Conservation (phyloP, 2,888 invertebrate genomes). For the Hypselothyrea guttata region DNA sequence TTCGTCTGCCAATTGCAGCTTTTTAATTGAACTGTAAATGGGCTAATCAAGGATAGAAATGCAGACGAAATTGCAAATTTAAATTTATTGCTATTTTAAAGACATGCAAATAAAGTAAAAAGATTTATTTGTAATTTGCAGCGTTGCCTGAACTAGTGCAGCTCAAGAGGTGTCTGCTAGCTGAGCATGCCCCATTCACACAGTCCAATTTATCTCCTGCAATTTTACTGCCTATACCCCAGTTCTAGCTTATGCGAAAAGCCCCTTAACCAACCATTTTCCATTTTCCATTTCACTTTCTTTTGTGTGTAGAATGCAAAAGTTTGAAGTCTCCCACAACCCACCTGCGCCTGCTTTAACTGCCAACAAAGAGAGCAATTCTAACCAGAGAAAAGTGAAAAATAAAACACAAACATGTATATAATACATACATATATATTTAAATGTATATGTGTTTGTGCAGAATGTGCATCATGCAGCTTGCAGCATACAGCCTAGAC, state of each 20-base stretch:
- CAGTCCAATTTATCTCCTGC: background rate
- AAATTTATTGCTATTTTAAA: conserved; percentile 8
- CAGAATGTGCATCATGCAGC: conserved; percentile 14
- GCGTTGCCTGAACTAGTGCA: too few relatives aligned
- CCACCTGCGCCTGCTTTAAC: conserved; percentile 55
- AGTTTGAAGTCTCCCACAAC: conserved; percentile 64
- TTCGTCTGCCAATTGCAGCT: conserved; percentile 63
- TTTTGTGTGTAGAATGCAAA: conserved; percentile 60
- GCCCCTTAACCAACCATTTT: background rate
- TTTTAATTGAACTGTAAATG: too few relatives aligned
- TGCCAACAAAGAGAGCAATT: conserved; percentile 32
- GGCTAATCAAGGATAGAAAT: too few relatives aligned
- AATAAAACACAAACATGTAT: conserved; percentile 24
- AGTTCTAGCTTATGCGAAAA: too few relatives aligned
- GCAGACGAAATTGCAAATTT: too few relatives aligned
- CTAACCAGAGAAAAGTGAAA: conserved; percentile 19
- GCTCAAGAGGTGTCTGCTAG: too few relatives aligned
- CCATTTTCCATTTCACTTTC: conserved; percentile 65
- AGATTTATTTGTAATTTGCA: too few relatives aligned
- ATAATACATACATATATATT: background rate
- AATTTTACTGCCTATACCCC: conserved; percentile 2
- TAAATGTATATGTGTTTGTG: conserved; percentile 7
- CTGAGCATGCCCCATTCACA: too few relatives aligned
- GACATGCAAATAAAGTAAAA: too few relatives aligned
- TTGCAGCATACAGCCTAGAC: conserved; percentile 34